These are phyloP conservation scores for Callitettix versicolor DNA, from an alignment of 1,140 invertebrate genomes.

Conservation along the genomic window DNA sequence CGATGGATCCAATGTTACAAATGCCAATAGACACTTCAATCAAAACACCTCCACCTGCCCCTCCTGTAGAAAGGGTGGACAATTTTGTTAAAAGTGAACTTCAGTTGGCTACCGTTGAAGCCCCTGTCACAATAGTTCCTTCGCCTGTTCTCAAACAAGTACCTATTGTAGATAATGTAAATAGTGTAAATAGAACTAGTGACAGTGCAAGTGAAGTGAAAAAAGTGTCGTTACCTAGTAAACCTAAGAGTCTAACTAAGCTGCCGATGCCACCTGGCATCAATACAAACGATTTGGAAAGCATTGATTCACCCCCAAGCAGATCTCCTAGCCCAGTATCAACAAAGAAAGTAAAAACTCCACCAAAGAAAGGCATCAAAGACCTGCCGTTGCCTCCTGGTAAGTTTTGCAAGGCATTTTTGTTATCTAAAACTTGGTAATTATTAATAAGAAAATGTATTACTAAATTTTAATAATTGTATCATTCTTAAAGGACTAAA, in stretches of 20 bases:
- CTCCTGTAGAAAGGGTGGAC: too few relatives aligned
- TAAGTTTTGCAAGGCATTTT: conserved; percentile 36
- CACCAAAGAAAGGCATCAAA: conserved; percentile 56
- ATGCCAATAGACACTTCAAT: too few relatives aligned
- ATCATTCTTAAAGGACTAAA: too few relatives aligned
- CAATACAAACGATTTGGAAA: conserved; percentile 63
- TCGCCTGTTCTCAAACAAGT: too few relatives aligned
- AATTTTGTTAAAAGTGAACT: too few relatives aligned
- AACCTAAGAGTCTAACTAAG: conserved; percentile 38
- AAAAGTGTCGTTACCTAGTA: conserved; percentile 11
- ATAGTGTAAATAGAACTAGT: conserved; percentile 13
- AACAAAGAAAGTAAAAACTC: conserved; percentile 32
- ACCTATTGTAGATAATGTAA: background rate
- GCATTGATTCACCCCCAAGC: conserved; percentile 57
- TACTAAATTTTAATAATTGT: too few relatives aligned
- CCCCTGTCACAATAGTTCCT: too few relatives aligned
- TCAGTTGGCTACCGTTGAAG: too few relatives aligned
- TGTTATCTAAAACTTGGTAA: too few relatives aligned
- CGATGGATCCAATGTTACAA: conserved; percentile 3
- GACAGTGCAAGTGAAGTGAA: conserved; percentile 2
- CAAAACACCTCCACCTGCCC: too few relatives aligned
- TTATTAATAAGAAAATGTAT: too few relatives aligned
- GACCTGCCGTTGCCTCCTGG: conserved; percentile 83
- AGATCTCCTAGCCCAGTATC: conserved; percentile 42
- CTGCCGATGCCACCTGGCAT: conserved; percentile 78